A percentile compares a stretch with the other conserved stretches of the same genome.
These are phyloP conservation scores for Rhopalosiphum nymphaeae DNA, from an alignment of 2,888 invertebrate species.

Conservation along the genomic window DNA sequence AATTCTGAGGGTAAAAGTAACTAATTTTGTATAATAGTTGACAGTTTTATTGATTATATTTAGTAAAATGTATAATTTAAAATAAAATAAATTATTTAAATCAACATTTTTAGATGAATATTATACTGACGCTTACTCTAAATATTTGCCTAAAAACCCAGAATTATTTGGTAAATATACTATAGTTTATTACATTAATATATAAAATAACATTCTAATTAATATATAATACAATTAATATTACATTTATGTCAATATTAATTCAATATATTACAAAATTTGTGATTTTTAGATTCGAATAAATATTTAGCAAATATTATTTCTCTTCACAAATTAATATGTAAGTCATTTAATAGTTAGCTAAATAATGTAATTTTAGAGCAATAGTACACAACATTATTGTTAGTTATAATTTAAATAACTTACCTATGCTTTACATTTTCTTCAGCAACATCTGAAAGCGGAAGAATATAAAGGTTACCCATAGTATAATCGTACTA, in stretches of 20 bases:
- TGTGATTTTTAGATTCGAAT: not conserved
- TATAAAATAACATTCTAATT: not conserved
- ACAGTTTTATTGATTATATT: not conserved
- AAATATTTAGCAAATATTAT: rapidly evolving
- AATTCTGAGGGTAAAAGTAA: rapidly evolving
- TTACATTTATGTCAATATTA: not conserved
- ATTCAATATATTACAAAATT: not conserved
- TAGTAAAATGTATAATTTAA: not conserved
- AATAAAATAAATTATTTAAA: not conserved
- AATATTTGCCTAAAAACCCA: not conserved
- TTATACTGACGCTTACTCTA: not conserved
- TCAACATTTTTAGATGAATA: not conserved
- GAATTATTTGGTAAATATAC: not conserved
- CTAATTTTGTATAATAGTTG: not conserved
- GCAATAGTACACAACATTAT: not conserved
- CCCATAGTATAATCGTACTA: too few species aligned
- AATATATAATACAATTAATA: not conserved
- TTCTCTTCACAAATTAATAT: rapidly evolving
- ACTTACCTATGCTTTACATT: not conserved
- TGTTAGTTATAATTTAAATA: not conserved
- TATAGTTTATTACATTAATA: not conserved
- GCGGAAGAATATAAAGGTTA: not conserved
- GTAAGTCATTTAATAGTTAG: not conserved
- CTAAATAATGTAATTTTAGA: not conserved
- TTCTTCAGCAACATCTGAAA: not conserved